Percentiles rank a stretch among this genome's conserved stretches.
These are phyloP conservation scores for Tenebrio molitor DNA, from an alignment of 1,140 invertebrate genomes.

Conservation along the genomic window DNA sequence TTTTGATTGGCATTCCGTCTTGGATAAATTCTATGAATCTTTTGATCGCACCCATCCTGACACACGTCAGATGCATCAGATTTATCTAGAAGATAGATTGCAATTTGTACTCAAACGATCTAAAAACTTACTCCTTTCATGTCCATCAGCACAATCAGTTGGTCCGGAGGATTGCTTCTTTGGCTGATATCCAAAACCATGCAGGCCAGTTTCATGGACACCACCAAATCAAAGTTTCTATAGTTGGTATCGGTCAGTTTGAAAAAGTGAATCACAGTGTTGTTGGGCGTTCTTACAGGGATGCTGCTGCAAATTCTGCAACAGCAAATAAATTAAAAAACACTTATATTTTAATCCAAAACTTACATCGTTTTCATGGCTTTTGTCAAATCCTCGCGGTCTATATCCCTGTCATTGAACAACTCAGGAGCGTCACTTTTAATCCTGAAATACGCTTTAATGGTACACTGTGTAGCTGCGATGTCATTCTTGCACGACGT, in stretches of 20 bases:
- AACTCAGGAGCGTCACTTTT: conserved; percentile 71
- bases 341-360: too few relatives aligned
- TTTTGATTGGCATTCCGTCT: conserved; percentile 74
- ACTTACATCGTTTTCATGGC: conserved; percentile 55
- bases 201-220: conserved; percentile 72
- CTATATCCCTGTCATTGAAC: conserved; percentile 68
- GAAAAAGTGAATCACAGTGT: conserved; percentile 75
- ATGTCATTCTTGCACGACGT: conserved; percentile 71
- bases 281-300: conserved; percentile 72
- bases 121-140: conserved; percentile 71
- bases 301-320: conserved; percentile 62
- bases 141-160: conserved; percentile 75
- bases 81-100: conserved; percentile 54
- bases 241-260: conserved; percentile 71
- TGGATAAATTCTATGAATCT: conserved; percentile 68
- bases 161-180: conserved; percentile 59
- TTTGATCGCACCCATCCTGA: conserved; percentile 67
- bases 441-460: conserved; percentile 71
- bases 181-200: conserved; percentile 73
- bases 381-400: conserved; percentile 40
- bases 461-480: conserved; percentile 70
- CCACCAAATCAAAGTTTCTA: conserved; percentile 72
- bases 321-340: too few relatives aligned
- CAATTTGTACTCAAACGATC: too few relatives aligned
- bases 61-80: conserved; percentile 71